Conservation (phyloP, 1,140 invertebrate genomes). For the Melanaphis sacchari region DNA sequence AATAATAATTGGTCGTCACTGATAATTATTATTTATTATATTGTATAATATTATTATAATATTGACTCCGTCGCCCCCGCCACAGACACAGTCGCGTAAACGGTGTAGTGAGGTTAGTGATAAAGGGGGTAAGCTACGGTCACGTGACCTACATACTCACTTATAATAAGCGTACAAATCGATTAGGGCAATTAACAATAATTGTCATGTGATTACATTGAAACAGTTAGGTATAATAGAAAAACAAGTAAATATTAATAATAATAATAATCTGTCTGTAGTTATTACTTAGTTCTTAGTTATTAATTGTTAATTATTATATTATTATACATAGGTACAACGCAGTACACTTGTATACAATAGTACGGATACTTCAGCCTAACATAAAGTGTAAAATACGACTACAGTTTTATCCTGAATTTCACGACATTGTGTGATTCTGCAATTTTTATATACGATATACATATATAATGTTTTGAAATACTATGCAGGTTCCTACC, state of each 20-base stretch:
- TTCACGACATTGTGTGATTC: not conserved
- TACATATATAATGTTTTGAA: not conserved
- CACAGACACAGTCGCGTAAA: not conserved
- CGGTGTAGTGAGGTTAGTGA: not conserved
- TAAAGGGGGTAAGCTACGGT: not conserved
- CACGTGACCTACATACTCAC: not conserved
- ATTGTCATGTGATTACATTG: not conserved
- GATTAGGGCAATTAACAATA: not conserved
- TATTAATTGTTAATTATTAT: not conserved
- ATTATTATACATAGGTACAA: not conserved
- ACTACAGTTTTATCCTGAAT: not conserved
- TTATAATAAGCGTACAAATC: not conserved
- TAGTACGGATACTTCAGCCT: not conserved
- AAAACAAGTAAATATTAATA: not conserved
- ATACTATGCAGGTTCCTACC: not conserved
- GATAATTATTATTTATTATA: constrained; percentile 6
- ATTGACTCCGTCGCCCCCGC: not conserved
- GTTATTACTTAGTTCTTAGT: not conserved
- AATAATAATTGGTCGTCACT: not conserved
- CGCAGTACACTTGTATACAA: not conserved
- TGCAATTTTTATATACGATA: not conserved
- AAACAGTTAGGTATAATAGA: not conserved
- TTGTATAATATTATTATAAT: not conserved
- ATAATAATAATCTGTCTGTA: not conserved
- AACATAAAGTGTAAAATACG: not conserved